These are phyloP conservation scores for Lonchura striata DNA, from an alignment of 2,113 vertebrate species.

Conservation along the genomic window DNA sequence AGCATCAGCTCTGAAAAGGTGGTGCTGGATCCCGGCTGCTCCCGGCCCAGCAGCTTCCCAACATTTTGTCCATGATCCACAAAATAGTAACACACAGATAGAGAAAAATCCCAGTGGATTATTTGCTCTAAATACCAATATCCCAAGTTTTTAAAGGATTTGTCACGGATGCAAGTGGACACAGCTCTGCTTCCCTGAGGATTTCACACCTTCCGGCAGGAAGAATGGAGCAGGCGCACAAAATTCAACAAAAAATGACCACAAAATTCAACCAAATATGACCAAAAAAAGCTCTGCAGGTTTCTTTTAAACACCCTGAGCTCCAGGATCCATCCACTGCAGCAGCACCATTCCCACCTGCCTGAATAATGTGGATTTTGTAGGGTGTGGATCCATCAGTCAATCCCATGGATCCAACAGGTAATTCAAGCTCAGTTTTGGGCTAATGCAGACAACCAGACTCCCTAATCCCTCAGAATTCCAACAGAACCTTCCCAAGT, in stretches of 20 bases:
- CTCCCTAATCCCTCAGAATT: neutral
- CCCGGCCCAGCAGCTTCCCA: neutral
- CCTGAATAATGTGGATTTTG: neutral
- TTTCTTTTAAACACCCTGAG: neutral
- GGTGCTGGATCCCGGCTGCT: neutral
- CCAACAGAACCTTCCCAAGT: neutral
- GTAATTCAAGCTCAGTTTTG: neutral
- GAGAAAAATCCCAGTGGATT: neutral
- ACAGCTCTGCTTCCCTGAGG: neutral
- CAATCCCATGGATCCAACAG: fast-evolving
- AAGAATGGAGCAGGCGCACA: fast-evolving
- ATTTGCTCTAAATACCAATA: neutral
- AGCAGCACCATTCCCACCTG: neutral
- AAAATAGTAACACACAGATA: fast-evolving
- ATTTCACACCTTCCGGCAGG: neutral
- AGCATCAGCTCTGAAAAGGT: neutral
- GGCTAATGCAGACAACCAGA: fast-evolving
- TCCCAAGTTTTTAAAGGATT: neutral
- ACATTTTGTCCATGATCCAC: fast-evolving
- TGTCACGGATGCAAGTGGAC: neutral
- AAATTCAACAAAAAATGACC: neutral
- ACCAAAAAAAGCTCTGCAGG: neutral
- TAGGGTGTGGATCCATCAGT: fast-evolving
- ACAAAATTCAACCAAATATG: neutral
- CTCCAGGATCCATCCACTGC: neutral